Evolutionary conservation across 2,113 vertebrate genomes (phyloP).

Genomic region (Lepus timidus): DNA sequence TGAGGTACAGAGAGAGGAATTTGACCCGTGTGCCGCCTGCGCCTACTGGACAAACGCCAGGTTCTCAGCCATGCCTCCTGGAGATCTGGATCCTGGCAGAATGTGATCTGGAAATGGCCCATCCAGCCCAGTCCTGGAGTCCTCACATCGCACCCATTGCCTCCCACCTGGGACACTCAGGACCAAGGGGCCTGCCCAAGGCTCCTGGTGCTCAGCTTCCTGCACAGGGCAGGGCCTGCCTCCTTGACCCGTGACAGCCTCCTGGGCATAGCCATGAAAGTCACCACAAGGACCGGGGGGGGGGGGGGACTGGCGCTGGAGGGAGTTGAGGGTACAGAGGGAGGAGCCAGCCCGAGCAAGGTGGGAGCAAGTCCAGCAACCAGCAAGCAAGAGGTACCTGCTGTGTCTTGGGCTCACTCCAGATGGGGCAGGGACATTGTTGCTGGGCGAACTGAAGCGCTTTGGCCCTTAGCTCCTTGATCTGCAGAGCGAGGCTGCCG

Average conservation of each 20-base stretch:
- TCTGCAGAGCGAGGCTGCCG: not conserved
- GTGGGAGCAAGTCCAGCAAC: fast-evolving
- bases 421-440: not conserved
- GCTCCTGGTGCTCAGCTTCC: not conserved
- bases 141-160: not conserved
- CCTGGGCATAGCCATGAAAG: not conserved
- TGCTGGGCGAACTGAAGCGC: not conserved
- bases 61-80: not conserved
- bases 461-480: not conserved
- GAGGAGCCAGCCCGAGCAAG: no score
- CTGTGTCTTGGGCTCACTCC: not conserved
- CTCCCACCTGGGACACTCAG: not conserved
- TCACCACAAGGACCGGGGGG: not conserved
- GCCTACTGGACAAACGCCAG: not conserved
- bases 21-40: not conserved
- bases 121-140: not conserved
- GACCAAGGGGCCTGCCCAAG: no score
- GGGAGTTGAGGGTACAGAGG: not conserved
- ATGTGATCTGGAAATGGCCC: not conserved
- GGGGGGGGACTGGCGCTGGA: not conserved
- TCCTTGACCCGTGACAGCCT: not conserved
- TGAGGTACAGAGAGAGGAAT: not conserved
- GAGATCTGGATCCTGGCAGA: not conserved
- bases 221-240: not conserved
- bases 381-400: not conserved